phyloP scores from a whole-genome alignment of 2,113 vertebrate genomes.

The Bos indicus region DNA sequence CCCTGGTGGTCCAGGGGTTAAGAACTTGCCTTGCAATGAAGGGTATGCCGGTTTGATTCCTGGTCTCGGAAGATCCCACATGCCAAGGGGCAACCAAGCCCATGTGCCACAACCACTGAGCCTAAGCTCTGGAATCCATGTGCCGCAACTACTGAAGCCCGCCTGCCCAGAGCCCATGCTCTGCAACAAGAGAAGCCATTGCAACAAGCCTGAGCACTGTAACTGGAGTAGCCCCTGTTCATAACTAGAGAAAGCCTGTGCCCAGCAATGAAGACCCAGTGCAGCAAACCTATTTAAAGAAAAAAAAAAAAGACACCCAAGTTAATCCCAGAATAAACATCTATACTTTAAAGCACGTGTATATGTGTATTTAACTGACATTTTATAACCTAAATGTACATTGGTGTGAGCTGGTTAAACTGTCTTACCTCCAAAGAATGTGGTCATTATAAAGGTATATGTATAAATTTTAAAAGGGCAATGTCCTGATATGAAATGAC shows the following conservation, averaged over 20 bases:
- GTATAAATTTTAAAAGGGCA: background rate
- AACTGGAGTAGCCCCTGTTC: background rate
- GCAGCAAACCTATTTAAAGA: background rate
- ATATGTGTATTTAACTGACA: background rate
- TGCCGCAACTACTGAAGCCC: background rate
- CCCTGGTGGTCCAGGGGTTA: background rate
- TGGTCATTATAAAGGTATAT: background rate
- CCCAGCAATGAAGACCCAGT: background rate
- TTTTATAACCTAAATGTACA: background rate
- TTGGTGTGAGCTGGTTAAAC: background rate
- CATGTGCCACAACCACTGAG: too few species aligned
- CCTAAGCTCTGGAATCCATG: too few species aligned
- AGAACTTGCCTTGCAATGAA: background rate
- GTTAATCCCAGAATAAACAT: background rate
- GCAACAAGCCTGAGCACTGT: background rate
- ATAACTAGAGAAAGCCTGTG: background rate
- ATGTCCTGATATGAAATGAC: background rate
- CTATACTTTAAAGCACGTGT: background rate
- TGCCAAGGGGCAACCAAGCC: too few species aligned
- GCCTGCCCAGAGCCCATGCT: background rate
- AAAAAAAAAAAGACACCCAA: background rate
- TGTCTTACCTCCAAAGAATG: background rate
- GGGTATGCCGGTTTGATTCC: background rate
- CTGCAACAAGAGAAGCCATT: background rate
- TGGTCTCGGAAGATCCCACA: background rate